phyloP scores from a whole-genome alignment of 2,113 vertebrate genomes.

The Cephalophus harveyi region DNA sequence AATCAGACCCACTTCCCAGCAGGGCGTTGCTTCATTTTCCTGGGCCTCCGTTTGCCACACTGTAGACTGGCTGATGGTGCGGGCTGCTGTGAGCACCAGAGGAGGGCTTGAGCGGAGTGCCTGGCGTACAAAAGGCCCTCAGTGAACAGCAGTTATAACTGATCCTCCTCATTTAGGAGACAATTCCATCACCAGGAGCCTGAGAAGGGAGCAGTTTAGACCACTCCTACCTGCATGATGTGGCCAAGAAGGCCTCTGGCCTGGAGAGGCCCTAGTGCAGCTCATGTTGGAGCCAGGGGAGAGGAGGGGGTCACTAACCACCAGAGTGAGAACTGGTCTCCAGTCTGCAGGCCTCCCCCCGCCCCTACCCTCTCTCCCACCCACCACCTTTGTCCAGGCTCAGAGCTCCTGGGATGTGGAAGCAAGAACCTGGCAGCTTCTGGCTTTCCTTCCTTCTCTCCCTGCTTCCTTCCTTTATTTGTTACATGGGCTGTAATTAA shows the following conservation, averaged over 20 bases:
- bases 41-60: neutral
- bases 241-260: neutral
- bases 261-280: neutral
- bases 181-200: neutral
- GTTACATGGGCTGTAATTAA: slow-evolving; percentile 72
- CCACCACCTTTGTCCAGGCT: neutral
- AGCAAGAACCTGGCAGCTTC: neutral
- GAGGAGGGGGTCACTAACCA: neutral
- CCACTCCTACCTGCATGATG: neutral
- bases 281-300: neutral
- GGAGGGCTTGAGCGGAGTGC: neutral
- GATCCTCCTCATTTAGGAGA: neutral
- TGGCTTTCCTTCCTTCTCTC: accelerated
- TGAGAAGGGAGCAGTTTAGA: neutral
- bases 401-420: neutral
- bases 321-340: neutral
- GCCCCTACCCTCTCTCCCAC: accelerated
- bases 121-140: neutral
- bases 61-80: neutral
- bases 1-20: neutral
- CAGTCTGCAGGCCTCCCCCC: neutral
- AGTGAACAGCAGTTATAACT: neutral
- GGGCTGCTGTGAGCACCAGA: neutral
- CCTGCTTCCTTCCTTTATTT: slow-evolving; percentile 54
- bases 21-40: neutral